Conservation (phyloP, 2,113 vertebrate genomes). For the Burhinus bistriatus region DNA sequence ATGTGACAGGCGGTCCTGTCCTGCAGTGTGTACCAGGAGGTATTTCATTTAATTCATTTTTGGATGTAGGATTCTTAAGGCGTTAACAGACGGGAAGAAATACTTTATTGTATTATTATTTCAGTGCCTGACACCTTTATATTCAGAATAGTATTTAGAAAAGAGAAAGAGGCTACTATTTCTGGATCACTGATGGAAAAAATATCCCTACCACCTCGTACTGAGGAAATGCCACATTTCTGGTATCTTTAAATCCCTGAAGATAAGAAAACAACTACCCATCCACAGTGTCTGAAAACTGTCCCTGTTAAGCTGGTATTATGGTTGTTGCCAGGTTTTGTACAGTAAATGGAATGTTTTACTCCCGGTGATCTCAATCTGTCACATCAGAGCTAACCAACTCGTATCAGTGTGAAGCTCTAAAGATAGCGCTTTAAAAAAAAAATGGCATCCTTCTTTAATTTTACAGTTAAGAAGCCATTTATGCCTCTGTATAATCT, state of each 20-base stretch:
- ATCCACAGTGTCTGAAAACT: not conserved
- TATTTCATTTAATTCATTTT: not conserved
- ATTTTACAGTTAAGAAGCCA: not conserved
- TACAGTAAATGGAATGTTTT: not conserved
- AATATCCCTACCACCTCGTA: not conserved
- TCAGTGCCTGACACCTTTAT: not conserved
- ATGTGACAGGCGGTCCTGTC: not conserved
- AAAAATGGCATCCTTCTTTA: not conserved
- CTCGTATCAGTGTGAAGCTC: not conserved
- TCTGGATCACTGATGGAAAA: not conserved
- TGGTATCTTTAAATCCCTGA: not conserved
- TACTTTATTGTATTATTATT: not conserved
- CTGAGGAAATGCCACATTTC: not conserved
- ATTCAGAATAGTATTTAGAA: not conserved
- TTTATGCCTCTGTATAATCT: not conserved
- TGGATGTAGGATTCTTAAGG: not conserved
- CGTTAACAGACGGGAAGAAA: not conserved
- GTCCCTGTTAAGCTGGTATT: not conserved
- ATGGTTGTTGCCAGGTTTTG: not conserved
- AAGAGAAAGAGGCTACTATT: not conserved
- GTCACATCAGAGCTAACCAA: slow-evolving; percentile 29
- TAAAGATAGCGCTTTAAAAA: not conserved
- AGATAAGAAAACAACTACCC: not conserved
- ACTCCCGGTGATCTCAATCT: slow-evolving; percentile 15
- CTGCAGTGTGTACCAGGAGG: not conserved